These are phyloP conservation scores for Nematolebias whitei DNA, from an alignment of 2,113 vertebrate genomes.

Conservation along the genomic window DNA sequence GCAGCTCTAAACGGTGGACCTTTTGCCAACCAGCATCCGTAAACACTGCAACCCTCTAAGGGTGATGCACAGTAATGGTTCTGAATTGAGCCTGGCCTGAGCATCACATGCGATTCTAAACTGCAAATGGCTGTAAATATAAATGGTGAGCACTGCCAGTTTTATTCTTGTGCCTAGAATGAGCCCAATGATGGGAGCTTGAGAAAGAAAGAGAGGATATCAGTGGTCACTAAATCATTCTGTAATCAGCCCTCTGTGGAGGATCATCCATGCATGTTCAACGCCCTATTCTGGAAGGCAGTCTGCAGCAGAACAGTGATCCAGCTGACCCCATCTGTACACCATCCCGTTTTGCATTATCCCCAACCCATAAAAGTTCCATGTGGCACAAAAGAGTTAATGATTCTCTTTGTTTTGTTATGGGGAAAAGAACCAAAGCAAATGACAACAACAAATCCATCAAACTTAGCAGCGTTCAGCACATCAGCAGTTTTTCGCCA, in stretches of 20 bases:
- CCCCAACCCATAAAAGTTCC: constrained; percentile 87
- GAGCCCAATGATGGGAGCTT: constrained; percentile 70
- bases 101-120: constrained; percentile 63
- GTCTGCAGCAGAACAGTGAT: constrained; percentile 77
- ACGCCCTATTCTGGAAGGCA: constrained; percentile 76
- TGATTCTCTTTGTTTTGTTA: constrained; percentile 88
- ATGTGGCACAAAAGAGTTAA: constrained; percentile 91
- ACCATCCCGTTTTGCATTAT: constrained; percentile 87
- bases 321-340: constrained; percentile 86
- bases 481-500: constrained; percentile 89
- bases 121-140: constrained; percentile 72
- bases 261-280: constrained; percentile 78
- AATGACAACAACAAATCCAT: constrained; percentile 92
- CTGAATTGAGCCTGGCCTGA: constrained; percentile 59
- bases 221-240: constrained; percentile 86
- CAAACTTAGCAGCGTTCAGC: constrained; percentile 88
- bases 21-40: constrained; percentile 59
- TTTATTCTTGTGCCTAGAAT: constrained; percentile 69
- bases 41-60: constrained; percentile 63
- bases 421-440: constrained; percentile 82
- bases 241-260: constrained; percentile 81
- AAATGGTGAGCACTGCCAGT: constrained; percentile 67
- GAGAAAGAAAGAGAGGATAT: constrained; percentile 70
- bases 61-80: constrained; percentile 69
- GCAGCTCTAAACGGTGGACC: constrained; percentile 30